Base-by-base conservation (phyloP, 64 coral and sea anemone species). In the Trachythela sp. region DNA sequence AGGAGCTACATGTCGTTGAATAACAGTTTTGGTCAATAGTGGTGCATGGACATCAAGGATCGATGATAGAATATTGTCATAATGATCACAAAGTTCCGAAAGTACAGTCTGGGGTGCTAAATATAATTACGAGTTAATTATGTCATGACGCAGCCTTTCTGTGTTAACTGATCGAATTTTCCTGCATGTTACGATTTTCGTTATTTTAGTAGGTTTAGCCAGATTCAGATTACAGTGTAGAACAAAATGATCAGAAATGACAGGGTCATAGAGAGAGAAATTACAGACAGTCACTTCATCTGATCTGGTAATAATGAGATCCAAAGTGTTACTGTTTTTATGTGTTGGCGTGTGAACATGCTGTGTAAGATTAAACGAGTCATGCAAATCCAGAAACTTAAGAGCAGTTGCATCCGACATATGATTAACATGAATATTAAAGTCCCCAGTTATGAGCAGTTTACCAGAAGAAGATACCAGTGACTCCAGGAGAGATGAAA, bases 401-500 rank as follows among this genome's bases (percentile, higher is more conserved):
- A 64, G 56, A n/a, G 56, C 56, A 64, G 15, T 27, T 20, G 56
- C 5, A 52, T 8, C 49, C 26, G 17, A 20, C 22, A 8, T 26
- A 24, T 64, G 13, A 64, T 64, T 26, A 18, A 64, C 17, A 64
- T 64, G 17, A 64, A 20, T 0, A n/a, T 86, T 86, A 54, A 86
- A 86, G 48, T 86, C 85, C 29, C 85, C 85, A 34, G 37, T 36
- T 0, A 86, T 86, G 22, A 86, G 45, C 8, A 86, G 35, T 56
- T 52, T 86, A 29, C 85, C 85, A 54, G 49, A 54, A 51, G 42
- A 27, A 34, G 48, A 26, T 29, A 33, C 45, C n/a, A 86, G 51
- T 15, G 75, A n/a, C 77, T 91, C 89, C 37, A 91, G 84, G 48
- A 91, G 84, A 27, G 84, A 86, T 37, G 89, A 86, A 91, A 91